Base-by-base conservation (phyloP, 1,140 invertebrate species). In the Cyrtorhinus lividipennis region DNA sequence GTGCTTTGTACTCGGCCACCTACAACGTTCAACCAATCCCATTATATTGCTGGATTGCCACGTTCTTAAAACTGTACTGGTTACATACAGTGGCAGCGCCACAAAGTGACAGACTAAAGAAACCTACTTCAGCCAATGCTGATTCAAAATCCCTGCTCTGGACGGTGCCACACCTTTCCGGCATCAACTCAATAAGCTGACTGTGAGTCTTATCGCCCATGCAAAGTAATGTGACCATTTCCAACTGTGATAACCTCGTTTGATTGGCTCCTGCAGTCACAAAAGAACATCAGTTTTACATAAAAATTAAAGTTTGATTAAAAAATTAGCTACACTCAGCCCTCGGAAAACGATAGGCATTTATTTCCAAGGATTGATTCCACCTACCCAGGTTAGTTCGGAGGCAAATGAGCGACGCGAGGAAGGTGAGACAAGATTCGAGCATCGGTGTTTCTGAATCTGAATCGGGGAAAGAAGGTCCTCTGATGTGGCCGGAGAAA, bases 171-270 rank as follows among this genome's bases (percentile, higher is more conserved):
- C 90, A 95, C 24, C 92, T 80, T 76, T 97, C 93, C 0, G 95
- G 94, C 87, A 97, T 93, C 26, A 92, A 75, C 72, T 97, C 93
- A 75, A 94, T 86, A 20, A 97, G 76, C 72, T 96, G 92, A 67
- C 90, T 94, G 75, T 97, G 93, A 1, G 93, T 96, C 73, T 94
- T 91, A 73, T 97, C 93, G 53, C 85, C 84, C 74, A 95, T 92
- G 69, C 92, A 93, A 46, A 97, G 75, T 24, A 97, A 73, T 1
- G 92, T 91, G 13, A 93, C 86, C 79, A 98, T 94, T 80, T 98
- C 95, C 61, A 95, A 76, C 56, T 89, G 80, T 2, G 88, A 88
- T 67, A 89, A 77, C 0, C 83, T 83, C 60, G 81, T 75, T 68
- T 87, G 85, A 67, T 79, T 80, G 66, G 85, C 79, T 58, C 86